These are phyloP conservation scores for Macaria liturata DNA, from an alignment of 2,888 invertebrate species.

Conservation along the genomic window DNA sequence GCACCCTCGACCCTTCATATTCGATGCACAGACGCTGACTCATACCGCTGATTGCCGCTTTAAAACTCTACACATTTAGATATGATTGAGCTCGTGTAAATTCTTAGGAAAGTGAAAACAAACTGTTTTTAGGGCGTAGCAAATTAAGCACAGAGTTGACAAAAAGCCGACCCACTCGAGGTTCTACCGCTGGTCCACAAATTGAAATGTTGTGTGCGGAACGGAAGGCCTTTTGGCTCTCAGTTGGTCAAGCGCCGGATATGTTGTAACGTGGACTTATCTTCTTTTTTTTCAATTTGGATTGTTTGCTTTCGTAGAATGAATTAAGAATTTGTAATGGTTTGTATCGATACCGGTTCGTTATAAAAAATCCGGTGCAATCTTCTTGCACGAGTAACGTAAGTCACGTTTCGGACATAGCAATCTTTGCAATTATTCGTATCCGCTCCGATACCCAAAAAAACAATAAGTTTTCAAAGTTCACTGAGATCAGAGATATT, in stretches of 20 bases:
- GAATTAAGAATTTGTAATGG: neutral
- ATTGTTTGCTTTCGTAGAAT: slow-evolving; percentile 3
- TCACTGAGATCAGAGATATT: slow-evolving; percentile 21
- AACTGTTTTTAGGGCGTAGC: slow-evolving; percentile 57
- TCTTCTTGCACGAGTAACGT: slow-evolving; percentile 41
- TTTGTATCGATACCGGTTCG: slow-evolving; percentile 4
- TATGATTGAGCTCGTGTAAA: slow-evolving; percentile 22
- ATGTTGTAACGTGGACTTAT: slow-evolving; percentile 58
- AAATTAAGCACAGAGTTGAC: slow-evolving; percentile 73
- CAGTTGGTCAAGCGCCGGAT: slow-evolving; percentile 72
- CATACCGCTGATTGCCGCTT: slow-evolving; percentile 27
- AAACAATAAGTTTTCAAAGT: slow-evolving; percentile 1
- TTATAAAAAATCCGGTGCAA: slow-evolving; percentile 15
- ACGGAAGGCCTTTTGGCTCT: slow-evolving; percentile 70
- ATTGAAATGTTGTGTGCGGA: slow-evolving; percentile 75
- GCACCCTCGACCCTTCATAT: slow-evolving; percentile 32
- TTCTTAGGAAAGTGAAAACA: slow-evolving; percentile 42
- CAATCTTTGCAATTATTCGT: slow-evolving; percentile 34
- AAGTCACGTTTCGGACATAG: slow-evolving; percentile 53
- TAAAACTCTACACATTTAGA: slow-evolving; percentile 18
- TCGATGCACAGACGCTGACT: slow-evolving; percentile 32
- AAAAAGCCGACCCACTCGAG: slow-evolving; percentile 56
- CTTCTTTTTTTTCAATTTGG: slow-evolving; percentile 37
- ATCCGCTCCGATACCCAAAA: slow-evolving; percentile 26
- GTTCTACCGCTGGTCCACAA: slow-evolving; percentile 52